phyloP scores from a whole-genome alignment of 2,113 vertebrate species.

The Misgurnus anguillicaudatus region DNA sequence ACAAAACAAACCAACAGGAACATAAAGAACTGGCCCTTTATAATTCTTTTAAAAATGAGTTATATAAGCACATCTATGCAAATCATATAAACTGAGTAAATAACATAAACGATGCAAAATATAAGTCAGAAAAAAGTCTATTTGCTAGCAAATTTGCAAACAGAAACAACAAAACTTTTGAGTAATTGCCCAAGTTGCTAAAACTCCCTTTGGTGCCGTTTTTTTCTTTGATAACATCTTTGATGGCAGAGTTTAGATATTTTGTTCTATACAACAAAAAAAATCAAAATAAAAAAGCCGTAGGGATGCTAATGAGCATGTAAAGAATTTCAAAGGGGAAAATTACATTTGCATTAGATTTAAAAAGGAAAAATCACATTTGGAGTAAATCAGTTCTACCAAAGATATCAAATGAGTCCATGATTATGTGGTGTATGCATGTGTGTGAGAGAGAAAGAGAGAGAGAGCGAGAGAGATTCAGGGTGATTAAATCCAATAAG shows the following conservation, averaged over 20 bases:
- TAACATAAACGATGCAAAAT: constrained; percentile 30
- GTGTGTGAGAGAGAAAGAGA: not conserved
- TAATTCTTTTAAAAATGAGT: not conserved
- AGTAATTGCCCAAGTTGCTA: constrained; percentile 47
- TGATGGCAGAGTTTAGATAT: constrained; percentile 24
- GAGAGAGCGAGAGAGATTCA: not conserved
- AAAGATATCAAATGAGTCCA: not conserved
- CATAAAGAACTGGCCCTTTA: not conserved
- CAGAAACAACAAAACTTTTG: constrained; percentile 23
- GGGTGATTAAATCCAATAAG: constrained; percentile 19
- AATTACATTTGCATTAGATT: not conserved
- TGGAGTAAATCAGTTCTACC: constrained; percentile 40
- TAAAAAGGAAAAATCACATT: constrained; percentile 18
- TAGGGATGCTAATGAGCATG: constrained; percentile 42
- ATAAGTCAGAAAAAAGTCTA: constrained; percentile 28
- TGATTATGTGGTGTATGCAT: too few species aligned
- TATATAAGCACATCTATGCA: constrained; percentile 14
- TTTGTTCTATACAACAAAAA: constrained; percentile 17
- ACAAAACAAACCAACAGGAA: not conserved
- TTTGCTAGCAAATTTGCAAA: constrained; percentile 37
- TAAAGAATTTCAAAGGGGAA: not conserved
- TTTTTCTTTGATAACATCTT: constrained; percentile 19
- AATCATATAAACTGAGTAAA: constrained; percentile 16
- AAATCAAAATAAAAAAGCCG: constrained; percentile 33
- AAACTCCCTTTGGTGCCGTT: constrained; percentile 39